Percentiles rank a stretch among this genome's conserved stretches.
Evolutionary conservation across 2,797 vertebrate genomes (phyloP).

Genomic region (Argyrosomus regius): DNA sequence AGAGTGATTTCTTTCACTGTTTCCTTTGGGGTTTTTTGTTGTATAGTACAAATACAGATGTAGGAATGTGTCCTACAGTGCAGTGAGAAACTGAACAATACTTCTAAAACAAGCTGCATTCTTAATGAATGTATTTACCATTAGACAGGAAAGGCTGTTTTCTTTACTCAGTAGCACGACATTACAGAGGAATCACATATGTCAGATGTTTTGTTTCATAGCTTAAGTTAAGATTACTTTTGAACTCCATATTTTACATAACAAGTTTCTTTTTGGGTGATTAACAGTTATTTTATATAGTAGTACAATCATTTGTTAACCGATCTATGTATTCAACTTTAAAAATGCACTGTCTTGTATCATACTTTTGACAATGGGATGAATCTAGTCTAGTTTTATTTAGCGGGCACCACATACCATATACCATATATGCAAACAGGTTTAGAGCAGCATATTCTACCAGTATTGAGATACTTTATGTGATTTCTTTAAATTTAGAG

Average conservation of each 20-base stretch:
- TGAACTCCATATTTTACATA: neutral
- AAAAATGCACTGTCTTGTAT: neutral
- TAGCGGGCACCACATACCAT: neutral
- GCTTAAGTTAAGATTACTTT: neutral
- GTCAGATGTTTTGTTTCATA: neutral
- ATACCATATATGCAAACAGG: neutral
- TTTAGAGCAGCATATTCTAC: neutral
- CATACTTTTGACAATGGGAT: neutral
- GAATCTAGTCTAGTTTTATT: neutral
- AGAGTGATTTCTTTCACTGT: neutral
- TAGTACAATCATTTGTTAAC: constrained; percentile 1
- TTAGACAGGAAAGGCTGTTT: neutral
- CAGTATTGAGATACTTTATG: neutral
- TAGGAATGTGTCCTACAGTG: neutral
- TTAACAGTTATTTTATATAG: neutral
- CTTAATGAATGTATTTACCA: neutral
- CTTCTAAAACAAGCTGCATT: neutral
- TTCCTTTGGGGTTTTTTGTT: neutral
- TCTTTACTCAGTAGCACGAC: neutral
- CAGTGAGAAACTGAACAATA: neutral
- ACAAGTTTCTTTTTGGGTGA: neutral
- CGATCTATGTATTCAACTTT: neutral
- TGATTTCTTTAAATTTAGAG: neutral
- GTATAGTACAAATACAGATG: neutral
- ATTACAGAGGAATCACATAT: neutral